phyloP scores from a whole-genome alignment of 2,888 invertebrate genomes.

The Selenia dentaria region DNA sequence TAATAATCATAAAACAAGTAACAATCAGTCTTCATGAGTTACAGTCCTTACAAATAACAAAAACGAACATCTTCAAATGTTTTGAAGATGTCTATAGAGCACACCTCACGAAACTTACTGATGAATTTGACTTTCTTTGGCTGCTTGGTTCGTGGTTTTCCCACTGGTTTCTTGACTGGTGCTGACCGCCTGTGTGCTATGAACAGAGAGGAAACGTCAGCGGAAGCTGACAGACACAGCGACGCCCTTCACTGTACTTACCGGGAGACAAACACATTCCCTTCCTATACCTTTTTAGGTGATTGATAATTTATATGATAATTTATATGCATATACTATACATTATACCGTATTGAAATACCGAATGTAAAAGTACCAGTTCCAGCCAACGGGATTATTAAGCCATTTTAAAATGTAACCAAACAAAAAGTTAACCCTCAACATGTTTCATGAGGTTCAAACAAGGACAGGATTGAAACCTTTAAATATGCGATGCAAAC shows the following conservation, averaged over 20 bases:
- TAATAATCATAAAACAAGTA: no score
- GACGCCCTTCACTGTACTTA: constrained; percentile 38
- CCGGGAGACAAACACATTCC: constrained; percentile 42
- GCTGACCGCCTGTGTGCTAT: constrained; percentile 83
- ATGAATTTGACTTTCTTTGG: constrained; percentile 96
- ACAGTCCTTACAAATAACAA: no score
- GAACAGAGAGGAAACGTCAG: constrained; percentile 45
- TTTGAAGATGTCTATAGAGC: no score
- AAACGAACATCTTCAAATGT: no score
- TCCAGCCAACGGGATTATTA: not conserved
- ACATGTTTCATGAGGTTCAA: constrained; percentile 5
- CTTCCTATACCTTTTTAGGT: no score
- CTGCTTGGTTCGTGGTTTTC: constrained; percentile 92
- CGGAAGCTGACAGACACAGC: constrained; percentile 33
- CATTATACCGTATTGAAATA: no score
- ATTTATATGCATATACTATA: no score
- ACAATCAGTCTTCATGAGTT: no score
- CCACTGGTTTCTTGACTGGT: constrained; percentile 92
- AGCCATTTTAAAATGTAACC: constrained; percentile 4
- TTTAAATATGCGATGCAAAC: constrained; percentile 32
- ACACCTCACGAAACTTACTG: constrained; percentile 90
- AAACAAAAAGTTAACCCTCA: constrained; percentile 11
- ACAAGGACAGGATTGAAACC: constrained; percentile 8
- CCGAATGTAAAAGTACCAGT: no score
- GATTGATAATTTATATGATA: no score